These are phyloP conservation scores for Drosophila siamana DNA, from an alignment of 2,888 invertebrate genomes.

Conservation along the genomic window DNA sequence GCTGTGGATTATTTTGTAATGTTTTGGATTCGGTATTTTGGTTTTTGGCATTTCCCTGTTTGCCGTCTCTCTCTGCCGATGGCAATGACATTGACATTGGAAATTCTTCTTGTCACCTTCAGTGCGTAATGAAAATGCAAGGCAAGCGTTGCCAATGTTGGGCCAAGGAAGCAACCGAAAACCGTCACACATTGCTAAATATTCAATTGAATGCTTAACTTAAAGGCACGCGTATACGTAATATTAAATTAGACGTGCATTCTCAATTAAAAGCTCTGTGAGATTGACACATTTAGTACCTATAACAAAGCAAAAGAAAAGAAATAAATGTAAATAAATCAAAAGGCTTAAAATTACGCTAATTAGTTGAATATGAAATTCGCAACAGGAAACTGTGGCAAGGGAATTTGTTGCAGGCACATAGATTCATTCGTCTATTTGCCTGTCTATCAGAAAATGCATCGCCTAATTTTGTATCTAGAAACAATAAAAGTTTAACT, in stretches of 20 bases:
- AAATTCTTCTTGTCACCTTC: constrained; percentile 29
- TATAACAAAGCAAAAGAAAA: too few species aligned
- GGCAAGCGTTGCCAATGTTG: constrained; percentile 3
- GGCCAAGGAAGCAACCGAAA: not conserved
- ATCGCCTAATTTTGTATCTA: too few species aligned
- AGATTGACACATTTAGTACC: too few species aligned
- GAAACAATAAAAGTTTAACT: too few species aligned
- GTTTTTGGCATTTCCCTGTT: constrained; percentile 23
- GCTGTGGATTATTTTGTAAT: constrained; percentile 68
- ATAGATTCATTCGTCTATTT: too few species aligned
- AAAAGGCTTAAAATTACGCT: not conserved
- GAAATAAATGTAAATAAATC: too few species aligned
- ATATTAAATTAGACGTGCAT: too few species aligned
- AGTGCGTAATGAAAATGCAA: constrained; percentile 25
- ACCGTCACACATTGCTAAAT: not conserved
- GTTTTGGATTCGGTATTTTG: constrained; percentile 52
- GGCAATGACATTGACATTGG: constrained; percentile 57
- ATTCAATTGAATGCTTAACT: not conserved
- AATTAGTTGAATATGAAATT: too few species aligned
- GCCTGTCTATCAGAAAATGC: too few species aligned
- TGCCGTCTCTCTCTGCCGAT: not conserved
- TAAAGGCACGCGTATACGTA: not conserved
- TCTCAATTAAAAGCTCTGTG: too few species aligned
- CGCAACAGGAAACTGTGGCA: too few species aligned
- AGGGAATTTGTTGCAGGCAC: too few species aligned